A percentile compares a stretch with the other conserved stretches of the same genome.
These are phyloP conservation scores for Blennius ocellaris DNA, from an alignment of 2,113 vertebrate species.

Conservation along the genomic window DNA sequence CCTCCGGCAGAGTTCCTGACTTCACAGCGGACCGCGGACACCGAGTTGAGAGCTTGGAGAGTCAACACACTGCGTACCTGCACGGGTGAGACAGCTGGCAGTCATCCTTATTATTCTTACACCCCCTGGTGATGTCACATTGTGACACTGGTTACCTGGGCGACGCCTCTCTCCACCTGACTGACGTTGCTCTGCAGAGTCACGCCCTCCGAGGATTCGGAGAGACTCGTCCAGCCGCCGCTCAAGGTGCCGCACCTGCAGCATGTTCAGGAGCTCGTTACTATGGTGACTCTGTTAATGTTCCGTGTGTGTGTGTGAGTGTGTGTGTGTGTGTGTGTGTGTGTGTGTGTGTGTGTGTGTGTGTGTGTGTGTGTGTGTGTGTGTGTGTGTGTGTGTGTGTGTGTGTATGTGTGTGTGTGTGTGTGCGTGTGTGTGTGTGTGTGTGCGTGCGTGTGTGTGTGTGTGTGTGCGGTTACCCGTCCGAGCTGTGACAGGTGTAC, in stretches of 20 bases:
- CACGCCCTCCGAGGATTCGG: slow-evolving; percentile 38
- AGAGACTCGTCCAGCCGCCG: slow-evolving; percentile 68
- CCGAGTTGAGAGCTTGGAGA: slow-evolving; percentile 80
- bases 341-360: too few species aligned
- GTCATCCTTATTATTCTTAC: not conserved
- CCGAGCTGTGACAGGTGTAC: slow-evolving; percentile 88
- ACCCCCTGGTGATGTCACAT: slow-evolving; percentile 5
- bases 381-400: too few species aligned
- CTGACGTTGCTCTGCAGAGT: slow-evolving; percentile 83
- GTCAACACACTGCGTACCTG: slow-evolving; percentile 88
- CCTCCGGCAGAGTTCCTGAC: slow-evolving; percentile 85
- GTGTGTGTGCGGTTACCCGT: slow-evolving; percentile 80
- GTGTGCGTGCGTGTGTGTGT: too few species aligned
- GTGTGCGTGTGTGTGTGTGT: too few species aligned
- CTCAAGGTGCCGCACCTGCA: slow-evolving; percentile 76
- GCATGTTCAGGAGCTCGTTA: not conserved
- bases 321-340: too few species aligned
- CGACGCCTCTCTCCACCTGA: slow-evolving; percentile 47
- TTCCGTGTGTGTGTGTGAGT: not conserved
- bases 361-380: too few species aligned
- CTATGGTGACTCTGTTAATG: not conserved
- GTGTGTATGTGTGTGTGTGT: too few species aligned
- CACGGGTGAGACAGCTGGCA: slow-evolving; percentile 24
- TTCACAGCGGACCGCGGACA: slow-evolving; percentile 87
- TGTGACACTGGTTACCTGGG: slow-evolving; percentile 48